Conservation (phyloP, 2,888 invertebrate genomes). For the Eupithecia pulchellata region DNA sequence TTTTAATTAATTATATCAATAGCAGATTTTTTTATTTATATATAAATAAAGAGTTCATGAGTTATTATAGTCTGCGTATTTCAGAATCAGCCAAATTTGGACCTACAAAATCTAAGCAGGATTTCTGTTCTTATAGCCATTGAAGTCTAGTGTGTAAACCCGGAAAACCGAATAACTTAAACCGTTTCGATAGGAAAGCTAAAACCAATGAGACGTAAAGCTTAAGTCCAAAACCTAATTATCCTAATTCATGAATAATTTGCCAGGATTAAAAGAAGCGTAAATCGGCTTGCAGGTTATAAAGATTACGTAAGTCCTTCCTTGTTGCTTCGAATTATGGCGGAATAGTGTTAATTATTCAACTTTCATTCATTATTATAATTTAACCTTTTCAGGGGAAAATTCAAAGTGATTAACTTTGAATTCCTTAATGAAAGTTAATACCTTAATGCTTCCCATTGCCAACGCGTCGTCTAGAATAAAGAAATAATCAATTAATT, state of each 20-base stretch:
- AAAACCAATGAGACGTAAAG: background rate
- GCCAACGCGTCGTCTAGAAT: background rate
- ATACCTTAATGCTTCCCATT: background rate
- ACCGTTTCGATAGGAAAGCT: background rate
- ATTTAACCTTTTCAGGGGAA: background rate
- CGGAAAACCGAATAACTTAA: background rate
- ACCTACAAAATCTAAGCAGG: background rate
- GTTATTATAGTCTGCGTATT: background rate
- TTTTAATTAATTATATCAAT: too few relatives aligned
- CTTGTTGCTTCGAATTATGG: slow-evolving; percentile 43
- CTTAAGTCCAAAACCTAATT: slow-evolving; percentile 13
- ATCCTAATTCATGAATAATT: slow-evolving; percentile 36
- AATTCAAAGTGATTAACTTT: background rate
- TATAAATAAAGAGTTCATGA: too few relatives aligned
- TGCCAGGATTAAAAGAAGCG: slow-evolving; percentile 40
- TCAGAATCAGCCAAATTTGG: background rate
- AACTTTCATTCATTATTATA: slow-evolving; percentile 28
- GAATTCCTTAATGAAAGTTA: too few relatives aligned
- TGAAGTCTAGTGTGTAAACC: background rate
- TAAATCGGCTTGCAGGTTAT: slow-evolving; percentile 46
- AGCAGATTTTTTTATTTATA: too few relatives aligned
- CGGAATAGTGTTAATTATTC: slow-evolving; percentile 34
- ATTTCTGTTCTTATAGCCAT: background rate
- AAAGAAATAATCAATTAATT: background rate
- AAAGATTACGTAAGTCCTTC: slow-evolving; percentile 54